Percentiles rank a stretch among this genome's conserved stretches.
These are phyloP conservation scores for Callospermophilus lateralis DNA, from an alignment of 2,113 vertebrate species.

Conservation along the genomic window DNA sequence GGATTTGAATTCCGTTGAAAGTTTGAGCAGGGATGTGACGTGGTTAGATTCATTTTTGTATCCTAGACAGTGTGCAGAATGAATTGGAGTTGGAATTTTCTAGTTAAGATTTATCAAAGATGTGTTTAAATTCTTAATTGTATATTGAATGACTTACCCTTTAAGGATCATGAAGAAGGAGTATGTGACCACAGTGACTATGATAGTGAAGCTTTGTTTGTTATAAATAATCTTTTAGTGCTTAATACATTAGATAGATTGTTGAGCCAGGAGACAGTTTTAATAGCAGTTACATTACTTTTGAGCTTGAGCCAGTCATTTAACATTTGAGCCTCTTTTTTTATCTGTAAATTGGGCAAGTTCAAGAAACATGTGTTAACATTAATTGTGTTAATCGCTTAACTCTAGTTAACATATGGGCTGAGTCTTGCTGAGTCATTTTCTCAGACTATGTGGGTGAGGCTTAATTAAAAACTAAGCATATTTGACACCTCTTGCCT, in stretches of 20 bases:
- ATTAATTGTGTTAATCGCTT: slow-evolving; percentile 72
- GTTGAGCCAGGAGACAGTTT: not conserved
- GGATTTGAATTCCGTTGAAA: not conserved
- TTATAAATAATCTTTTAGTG: slow-evolving; percentile 37
- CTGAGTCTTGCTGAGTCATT: slow-evolving; percentile 80
- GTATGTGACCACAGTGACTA: slow-evolving; percentile 9
- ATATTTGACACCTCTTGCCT: slow-evolving; percentile 32
- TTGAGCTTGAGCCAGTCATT: slow-evolving; percentile 56
- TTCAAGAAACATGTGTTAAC: slow-evolving; percentile 71
- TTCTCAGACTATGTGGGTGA: slow-evolving; percentile 48
- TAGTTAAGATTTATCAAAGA: slow-evolving; percentile 17
- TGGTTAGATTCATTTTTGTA: not conserved
- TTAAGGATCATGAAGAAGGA: not conserved
- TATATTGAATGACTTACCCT: slow-evolving; percentile 31
- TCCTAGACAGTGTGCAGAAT: not conserved
- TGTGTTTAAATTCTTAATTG: slow-evolving; percentile 43
- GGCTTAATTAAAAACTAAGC: slow-evolving; percentile 70
- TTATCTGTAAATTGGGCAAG: slow-evolving; percentile 65
- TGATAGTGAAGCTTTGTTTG: not conserved
- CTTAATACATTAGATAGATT: slow-evolving; percentile 11
- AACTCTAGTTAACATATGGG: slow-evolving; percentile 72
- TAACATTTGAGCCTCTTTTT: slow-evolving; percentile 51
- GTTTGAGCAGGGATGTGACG: not conserved
- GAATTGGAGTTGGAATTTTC: slow-evolving; percentile 47
- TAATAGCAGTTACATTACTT: slow-evolving; percentile 57